Evolutionary conservation across 2,113 vertebrate species (phyloP).

Genomic region (Hypanus sabinus): DNA sequence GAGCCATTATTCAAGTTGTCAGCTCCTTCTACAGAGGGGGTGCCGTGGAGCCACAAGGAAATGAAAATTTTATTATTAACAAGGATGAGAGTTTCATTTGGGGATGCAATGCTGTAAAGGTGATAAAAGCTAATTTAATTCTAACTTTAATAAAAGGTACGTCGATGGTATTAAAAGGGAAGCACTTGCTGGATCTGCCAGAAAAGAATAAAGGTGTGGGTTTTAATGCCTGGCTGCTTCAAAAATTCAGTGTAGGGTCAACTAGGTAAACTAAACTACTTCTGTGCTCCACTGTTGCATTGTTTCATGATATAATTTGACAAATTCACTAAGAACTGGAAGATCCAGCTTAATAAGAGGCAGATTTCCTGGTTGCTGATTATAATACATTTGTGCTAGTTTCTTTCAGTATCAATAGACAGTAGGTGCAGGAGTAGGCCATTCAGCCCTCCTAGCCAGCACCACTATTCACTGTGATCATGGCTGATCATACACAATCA

Average conservation of each 20-base stretch:
- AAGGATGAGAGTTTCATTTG: not conserved
- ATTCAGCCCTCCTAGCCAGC: too few species aligned
- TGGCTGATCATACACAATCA: too few species aligned
- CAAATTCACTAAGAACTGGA: not conserved
- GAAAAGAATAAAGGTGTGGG: not conserved
- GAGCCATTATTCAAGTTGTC: not conserved
- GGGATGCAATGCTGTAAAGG: not conserved
- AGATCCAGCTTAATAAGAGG: not conserved
- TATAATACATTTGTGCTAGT: not conserved
- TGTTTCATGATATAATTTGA: not conserved
- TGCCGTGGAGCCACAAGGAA: not conserved
- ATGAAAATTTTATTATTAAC: not conserved
- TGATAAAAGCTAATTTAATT: not conserved
- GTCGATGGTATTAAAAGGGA: too few species aligned
- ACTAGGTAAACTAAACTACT: not conserved
- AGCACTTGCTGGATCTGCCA: not conserved
- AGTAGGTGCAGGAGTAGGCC: too few species aligned
- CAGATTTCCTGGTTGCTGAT: not conserved
- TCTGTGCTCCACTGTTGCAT: not conserved
- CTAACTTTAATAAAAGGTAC: not conserved
- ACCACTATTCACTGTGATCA: too few species aligned
- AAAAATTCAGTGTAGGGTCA: not conserved
- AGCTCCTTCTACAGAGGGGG: not conserved
- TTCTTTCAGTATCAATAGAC: not conserved
- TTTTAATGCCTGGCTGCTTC: not conserved